Conservation (phyloP, 2,113 vertebrate species). For the Azemiops feae region DNA sequence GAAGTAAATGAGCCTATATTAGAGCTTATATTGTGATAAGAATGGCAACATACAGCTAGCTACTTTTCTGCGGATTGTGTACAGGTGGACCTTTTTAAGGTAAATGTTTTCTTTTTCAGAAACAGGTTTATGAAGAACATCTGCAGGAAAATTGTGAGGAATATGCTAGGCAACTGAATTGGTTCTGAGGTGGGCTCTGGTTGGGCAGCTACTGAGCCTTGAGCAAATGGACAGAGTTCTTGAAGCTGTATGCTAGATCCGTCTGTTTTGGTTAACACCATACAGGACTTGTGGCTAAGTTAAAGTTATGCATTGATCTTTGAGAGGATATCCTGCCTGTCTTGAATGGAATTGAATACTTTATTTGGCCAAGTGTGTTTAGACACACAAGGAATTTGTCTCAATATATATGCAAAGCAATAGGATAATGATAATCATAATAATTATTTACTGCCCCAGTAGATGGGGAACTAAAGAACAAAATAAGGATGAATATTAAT, state of each 20-base stretch:
- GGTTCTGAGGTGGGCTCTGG: background rate
- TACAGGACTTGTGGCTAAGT: background rate
- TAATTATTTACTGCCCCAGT: background rate
- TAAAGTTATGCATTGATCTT: background rate
- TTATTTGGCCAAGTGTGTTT: background rate
- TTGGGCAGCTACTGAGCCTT: background rate
- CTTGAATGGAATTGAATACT: background rate
- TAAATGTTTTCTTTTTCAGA: background rate
- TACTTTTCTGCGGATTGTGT: background rate
- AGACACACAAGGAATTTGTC: background rate
- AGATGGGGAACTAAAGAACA: background rate
- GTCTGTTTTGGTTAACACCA: background rate
- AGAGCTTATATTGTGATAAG: background rate
- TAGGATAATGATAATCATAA: background rate
- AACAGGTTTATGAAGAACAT: background rate
- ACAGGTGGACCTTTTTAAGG: background rate
- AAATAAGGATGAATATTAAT: background rate
- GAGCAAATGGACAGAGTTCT: background rate
- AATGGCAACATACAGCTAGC: background rate
- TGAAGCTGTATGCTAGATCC: background rate
- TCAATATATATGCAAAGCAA: background rate
- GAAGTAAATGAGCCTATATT: background rate
- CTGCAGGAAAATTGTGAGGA: background rate
- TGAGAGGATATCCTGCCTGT: background rate
- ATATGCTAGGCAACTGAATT: background rate